These are phyloP conservation scores for Rutpela maculata DNA, from an alignment of 2,888 invertebrate species.

Conservation along the genomic window DNA sequence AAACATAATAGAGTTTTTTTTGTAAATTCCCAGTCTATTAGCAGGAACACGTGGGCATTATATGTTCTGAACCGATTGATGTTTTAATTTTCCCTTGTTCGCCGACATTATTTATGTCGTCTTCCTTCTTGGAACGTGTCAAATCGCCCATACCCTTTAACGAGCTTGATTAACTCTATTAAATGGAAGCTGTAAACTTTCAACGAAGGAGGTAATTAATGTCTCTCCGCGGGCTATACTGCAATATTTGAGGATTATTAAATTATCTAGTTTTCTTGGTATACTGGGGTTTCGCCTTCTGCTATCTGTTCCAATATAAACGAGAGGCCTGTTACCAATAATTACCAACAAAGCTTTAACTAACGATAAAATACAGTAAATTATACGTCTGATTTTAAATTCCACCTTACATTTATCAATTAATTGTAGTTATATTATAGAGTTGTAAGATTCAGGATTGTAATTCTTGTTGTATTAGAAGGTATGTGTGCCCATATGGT, in stretches of 20 bases:
- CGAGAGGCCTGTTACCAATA: neutral
- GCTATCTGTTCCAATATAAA: neutral
- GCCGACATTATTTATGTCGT: conserved; percentile 1
- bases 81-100: neutral
- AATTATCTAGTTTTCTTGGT: conserved; percentile 7
- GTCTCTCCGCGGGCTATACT: neutral
- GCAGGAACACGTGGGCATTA: neutral
- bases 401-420: neutral
- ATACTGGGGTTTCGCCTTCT: neutral
- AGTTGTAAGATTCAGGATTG: too few species aligned
- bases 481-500: too few species aligned
- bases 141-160: conserved; percentile 7
- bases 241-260: conserved; percentile 17
- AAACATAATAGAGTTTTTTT: too few species aligned
- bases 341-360: neutral
- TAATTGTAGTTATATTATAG: too few species aligned
- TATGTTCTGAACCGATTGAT: neutral
- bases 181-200: neutral
- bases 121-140: conserved; percentile 13
- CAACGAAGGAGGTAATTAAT: conserved; percentile 12
- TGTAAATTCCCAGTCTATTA: too few species aligned
- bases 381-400: neutral
- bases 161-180: conserved; percentile 14
- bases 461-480: too few species aligned
- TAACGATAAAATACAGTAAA: conserved; percentile 1